A percentile compares a stretch with the other conserved stretches of the same genome.
phyloP scores from a whole-genome alignment of 2,113 vertebrate species.

The Pleuronectes platessa region DNA sequence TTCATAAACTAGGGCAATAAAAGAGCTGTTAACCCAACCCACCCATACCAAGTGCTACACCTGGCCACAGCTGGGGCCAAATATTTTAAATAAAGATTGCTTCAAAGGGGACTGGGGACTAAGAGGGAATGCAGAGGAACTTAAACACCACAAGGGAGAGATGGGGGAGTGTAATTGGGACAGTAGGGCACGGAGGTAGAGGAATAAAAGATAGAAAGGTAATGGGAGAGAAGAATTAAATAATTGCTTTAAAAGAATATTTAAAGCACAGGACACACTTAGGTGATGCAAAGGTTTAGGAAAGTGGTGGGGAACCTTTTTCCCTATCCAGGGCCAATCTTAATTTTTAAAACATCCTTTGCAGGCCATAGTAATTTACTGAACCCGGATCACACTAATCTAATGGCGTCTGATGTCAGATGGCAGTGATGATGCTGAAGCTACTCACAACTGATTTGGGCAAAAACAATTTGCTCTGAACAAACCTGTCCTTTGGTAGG shows the following conservation, averaged over 20 bases:
- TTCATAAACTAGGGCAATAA: conserved; percentile 79
- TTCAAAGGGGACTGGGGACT: conserved; percentile 46
- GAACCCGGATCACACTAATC: no score
- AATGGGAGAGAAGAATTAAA: not conserved
- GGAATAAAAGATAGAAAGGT: not conserved
- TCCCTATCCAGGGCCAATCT: no score
- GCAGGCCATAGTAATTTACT: no score
- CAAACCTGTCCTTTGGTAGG: no score
- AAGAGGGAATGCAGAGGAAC: conserved; percentile 39
- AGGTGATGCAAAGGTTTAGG: no score
- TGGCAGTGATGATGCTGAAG: no score
- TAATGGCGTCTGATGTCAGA: no score
- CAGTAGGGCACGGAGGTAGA: not conserved
- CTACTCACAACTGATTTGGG: no score
- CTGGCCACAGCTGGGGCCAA: conserved; percentile 54
- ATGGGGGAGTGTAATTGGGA: conserved; percentile 1
- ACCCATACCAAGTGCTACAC: conserved; percentile 59
- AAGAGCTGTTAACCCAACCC: conserved; percentile 71
- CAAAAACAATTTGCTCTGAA: no score
- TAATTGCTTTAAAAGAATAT: not conserved
- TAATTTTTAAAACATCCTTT: no score
- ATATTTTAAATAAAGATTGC: conserved; percentile 59
- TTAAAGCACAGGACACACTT: no score
- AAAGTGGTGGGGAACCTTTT: no score
- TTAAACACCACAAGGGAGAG: conserved; percentile 39